phyloP scores from a whole-genome alignment of 2,888 invertebrate species.

The Calliphora vomitoria region DNA sequence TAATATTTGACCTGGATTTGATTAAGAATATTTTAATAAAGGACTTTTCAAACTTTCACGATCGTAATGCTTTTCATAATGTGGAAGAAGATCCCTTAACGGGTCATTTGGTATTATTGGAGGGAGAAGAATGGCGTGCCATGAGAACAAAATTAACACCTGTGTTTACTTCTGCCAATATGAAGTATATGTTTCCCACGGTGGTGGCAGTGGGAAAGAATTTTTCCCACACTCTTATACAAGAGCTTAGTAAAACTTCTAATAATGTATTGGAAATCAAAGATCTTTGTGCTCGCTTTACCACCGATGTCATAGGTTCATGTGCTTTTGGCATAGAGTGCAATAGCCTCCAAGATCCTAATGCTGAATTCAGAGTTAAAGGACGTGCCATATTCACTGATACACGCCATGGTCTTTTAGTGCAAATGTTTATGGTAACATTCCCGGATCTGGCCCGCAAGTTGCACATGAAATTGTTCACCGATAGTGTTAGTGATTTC shows the following conservation, averaged over 20 bases:
- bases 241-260: not conserved
- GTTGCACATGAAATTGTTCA: slow-evolving; percentile 75
- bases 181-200: slow-evolving; percentile 84
- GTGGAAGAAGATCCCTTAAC: slow-evolving; percentile 82
- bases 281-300: slow-evolving; percentile 69
- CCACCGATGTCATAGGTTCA: slow-evolving; percentile 81
- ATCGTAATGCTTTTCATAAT: slow-evolving; percentile 80
- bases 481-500: slow-evolving; percentile 77
- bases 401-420: slow-evolving; percentile 73
- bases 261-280: slow-evolving; percentile 42
- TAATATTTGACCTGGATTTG: slow-evolving; percentile 80
- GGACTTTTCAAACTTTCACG: slow-evolving; percentile 82
- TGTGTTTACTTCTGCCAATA: slow-evolving; percentile 85
- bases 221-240: slow-evolving; percentile 10
- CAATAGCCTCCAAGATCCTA: slow-evolving; percentile 81
- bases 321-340: slow-evolving; percentile 84
- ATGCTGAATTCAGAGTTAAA: slow-evolving; percentile 79
- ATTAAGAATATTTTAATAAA: slow-evolving; percentile 79
- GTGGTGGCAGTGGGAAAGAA: slow-evolving; percentile 39
- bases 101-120: slow-evolving; percentile 80
- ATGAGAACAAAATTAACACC: slow-evolving; percentile 84
- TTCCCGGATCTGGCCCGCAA: slow-evolving; percentile 76
- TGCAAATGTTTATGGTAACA: slow-evolving; percentile 75
- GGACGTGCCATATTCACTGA: slow-evolving; percentile 76
- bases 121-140: slow-evolving; percentile 84